Percentiles rank a stretch among this genome's conserved stretches.
These are phyloP conservation scores for Myotis myotis DNA, from an alignment of 2,797 vertebrate species.

Conservation along the genomic window DNA sequence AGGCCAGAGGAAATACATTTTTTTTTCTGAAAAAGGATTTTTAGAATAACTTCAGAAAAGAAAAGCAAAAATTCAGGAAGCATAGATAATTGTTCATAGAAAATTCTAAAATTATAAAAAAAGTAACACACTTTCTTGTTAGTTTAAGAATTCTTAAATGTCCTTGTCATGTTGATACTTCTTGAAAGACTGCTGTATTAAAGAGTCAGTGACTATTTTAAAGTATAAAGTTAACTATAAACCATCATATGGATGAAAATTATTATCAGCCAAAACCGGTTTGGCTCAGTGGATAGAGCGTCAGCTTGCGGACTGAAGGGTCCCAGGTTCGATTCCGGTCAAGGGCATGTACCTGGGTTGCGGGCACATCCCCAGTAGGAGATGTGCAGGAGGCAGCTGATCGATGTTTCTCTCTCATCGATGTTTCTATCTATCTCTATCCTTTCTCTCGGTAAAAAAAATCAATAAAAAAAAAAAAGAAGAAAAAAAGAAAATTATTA, in stretches of 20 bases:
- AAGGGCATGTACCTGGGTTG: too few species aligned
- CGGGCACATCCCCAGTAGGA: too few species aligned
- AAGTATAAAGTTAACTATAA: conserved; percentile 1
- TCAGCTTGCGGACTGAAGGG: too few species aligned
- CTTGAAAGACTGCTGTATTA: not conserved
- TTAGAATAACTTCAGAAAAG: not conserved
- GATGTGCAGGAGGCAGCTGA: too few species aligned
- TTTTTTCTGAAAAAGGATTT: conserved; percentile 27
- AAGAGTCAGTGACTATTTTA: not conserved
- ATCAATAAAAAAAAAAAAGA: too few species aligned
- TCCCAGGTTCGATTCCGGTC: too few species aligned
- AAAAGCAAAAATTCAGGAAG: not conserved
- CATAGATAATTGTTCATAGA: not conserved
- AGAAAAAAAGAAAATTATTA: not conserved
- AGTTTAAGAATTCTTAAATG: not conserved
- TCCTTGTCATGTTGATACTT: not conserved
- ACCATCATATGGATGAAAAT: not conserved
- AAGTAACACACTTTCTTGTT: not conserved
- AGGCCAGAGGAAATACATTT: not conserved
- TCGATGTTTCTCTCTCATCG: too few species aligned
- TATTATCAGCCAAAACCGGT: not conserved
- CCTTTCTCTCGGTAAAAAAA: too few species aligned
- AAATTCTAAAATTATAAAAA: not conserved
- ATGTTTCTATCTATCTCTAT: too few species aligned
- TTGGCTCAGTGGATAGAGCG: too few species aligned